Percentiles rank a stretch among this genome's conserved stretches.
phyloP scores from a whole-genome alignment of 2,113 vertebrate species.

The Phoxinus phoxinus region DNA sequence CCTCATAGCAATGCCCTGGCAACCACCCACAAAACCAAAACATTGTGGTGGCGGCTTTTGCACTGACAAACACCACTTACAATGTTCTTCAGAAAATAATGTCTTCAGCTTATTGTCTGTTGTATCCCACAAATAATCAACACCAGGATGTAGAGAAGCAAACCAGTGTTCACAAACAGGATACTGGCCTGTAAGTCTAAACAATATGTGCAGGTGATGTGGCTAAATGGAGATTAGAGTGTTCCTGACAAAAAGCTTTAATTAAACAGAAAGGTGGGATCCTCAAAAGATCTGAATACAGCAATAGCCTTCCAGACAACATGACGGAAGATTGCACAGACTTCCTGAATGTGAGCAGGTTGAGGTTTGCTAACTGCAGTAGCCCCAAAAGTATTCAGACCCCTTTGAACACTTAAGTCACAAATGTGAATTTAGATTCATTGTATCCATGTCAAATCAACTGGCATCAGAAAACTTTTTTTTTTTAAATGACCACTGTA shows the following conservation, averaged over 20 bases:
- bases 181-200: slow-evolving; percentile 66
- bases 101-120: slow-evolving; percentile 41
- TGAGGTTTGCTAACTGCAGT: slow-evolving; percentile 23
- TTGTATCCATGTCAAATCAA: neutral
- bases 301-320: slow-evolving; percentile 54
- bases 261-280: slow-evolving; percentile 63
- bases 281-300: slow-evolving; percentile 52
- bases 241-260: slow-evolving; percentile 63
- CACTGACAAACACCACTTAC: neutral
- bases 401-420: neutral
- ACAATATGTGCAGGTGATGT: slow-evolving; percentile 69
- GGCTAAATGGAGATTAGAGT: slow-evolving; percentile 63
- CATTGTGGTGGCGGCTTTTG: slow-evolving; percentile 2
- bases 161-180: slow-evolving; percentile 72
- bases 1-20: neutral
- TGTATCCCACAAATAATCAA: slow-evolving; percentile 51
- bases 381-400: neutral
- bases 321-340: neutral
- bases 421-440: neutral
- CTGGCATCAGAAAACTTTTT: neutral
- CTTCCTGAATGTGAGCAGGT: slow-evolving; percentile 46
- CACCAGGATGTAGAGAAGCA: slow-evolving; percentile 70
- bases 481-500: neutral
- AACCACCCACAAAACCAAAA: neutral
- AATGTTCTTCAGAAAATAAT: slow-evolving; percentile 4